Conservation (phyloP, 2,888 invertebrate genomes). For the Zygaena filipendulae region DNA sequence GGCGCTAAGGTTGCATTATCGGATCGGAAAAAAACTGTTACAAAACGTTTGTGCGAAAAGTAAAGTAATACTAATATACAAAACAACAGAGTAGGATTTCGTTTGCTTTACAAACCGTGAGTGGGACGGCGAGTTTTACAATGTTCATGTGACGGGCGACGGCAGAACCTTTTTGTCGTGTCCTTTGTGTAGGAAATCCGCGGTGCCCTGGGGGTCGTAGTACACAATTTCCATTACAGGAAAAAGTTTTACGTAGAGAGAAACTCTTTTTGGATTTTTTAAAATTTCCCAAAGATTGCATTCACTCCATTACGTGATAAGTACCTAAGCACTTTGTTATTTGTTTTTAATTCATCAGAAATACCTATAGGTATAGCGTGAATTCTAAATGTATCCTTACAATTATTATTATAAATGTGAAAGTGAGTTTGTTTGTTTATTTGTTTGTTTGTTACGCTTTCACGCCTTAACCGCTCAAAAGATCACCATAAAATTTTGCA, state of each 20-base stretch:
- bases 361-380: too few relatives aligned
- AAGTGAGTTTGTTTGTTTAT: too few relatives aligned
- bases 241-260: slow-evolving; percentile 50
- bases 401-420: too few relatives aligned
- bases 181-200: slow-evolving; percentile 59
- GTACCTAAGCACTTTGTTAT: too few relatives aligned
- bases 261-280: too few relatives aligned
- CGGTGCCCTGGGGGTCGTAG: slow-evolving; percentile 53
- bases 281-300: too few relatives aligned
- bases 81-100: slow-evolving; percentile 32
- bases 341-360: too few relatives aligned
- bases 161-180: slow-evolving; percentile 63
- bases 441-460: too few relatives aligned
- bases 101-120: slow-evolving; percentile 31
- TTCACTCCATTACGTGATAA: too few relatives aligned
- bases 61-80: slow-evolving; percentile 34
- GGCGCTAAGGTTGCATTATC: slow-evolving; percentile 66
- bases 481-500: too few relatives aligned
- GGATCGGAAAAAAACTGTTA: slow-evolving; percentile 66
- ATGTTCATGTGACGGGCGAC: slow-evolving; percentile 67
- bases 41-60: slow-evolving; percentile 28
- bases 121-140: slow-evolving; percentile 59
- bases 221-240: slow-evolving; percentile 65
- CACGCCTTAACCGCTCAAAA: too few relatives aligned
- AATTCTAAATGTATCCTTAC: too few relatives aligned